phyloP scores from a whole-genome alignment of 2,797 vertebrate genomes.

The Phylloscopus collybita region DNA sequence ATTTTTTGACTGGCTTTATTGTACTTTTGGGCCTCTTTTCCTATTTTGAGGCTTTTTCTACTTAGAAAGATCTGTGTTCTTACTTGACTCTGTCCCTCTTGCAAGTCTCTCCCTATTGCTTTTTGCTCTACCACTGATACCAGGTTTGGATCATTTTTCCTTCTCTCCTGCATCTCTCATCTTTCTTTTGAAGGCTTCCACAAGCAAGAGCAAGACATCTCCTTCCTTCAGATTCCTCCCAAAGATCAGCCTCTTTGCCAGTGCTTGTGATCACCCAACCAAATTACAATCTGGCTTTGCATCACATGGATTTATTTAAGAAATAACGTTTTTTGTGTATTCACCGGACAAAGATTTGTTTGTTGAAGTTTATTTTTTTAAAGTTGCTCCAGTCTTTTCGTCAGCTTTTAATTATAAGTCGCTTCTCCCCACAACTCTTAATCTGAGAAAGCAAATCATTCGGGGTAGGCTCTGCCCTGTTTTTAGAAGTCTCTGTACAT shows the following conservation, averaged over 20 bases:
- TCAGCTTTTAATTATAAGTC: constrained; percentile 21
- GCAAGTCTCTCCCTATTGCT: not conserved
- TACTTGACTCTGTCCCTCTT: not conserved
- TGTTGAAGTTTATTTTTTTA: not conserved
- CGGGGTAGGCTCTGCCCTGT: not conserved
- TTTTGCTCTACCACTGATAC: not conserved
- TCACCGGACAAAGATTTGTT: not conserved
- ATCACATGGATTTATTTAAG: not conserved
- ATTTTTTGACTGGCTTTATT: not conserved
- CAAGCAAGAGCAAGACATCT: not conserved
- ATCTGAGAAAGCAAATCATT: not conserved
- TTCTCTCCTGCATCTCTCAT: not conserved
- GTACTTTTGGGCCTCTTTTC: not conserved
- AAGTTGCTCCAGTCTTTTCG: not conserved
- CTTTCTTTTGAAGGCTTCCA: not conserved
- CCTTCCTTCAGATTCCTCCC: not conserved
- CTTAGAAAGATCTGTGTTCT: not conserved
- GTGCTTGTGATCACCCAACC: not conserved
- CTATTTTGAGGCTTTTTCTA: not conserved
- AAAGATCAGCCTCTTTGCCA: not conserved
- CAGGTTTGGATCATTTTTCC: not conserved
- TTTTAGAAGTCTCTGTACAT: not conserved
- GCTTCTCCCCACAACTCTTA: not conserved
- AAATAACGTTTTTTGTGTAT: not conserved
- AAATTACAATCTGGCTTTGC: not conserved